Base-by-base conservation (phyloP, 1,140 invertebrate genomes). In the Eriosoma lanigerum region DNA sequence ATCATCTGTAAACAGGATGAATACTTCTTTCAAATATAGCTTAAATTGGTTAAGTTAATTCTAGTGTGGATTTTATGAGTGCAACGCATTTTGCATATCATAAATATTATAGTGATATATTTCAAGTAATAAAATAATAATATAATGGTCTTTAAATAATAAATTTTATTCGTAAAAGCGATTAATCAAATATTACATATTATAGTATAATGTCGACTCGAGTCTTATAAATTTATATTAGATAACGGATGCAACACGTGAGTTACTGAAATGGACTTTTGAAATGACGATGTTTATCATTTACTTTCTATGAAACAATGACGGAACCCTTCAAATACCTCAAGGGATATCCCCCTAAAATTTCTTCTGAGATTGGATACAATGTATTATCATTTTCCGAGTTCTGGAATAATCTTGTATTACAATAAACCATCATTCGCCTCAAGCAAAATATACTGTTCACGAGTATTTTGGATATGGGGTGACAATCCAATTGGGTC, bases 191-290 rank as follows among this genome's bases (percentile, higher is more conserved):
- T n/a, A n/a, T n/a, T n/a, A n/a, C n/a, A n/a, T n/a, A n/a, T n/a
- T n/a, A n/a, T n/a, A n/a, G n/a, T n/a, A n/a, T n/a, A n/a, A n/a
- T n/a, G n/a, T n/a, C n/a, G n/a, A n/a, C n/a, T n/a, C n/a, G n/a
- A n/a, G n/a, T n/a, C n/a, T n/a, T n/a, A n/a, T n/a, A n/a, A n/a
- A n/a, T n/a, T n/a, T n/a, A n/a, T n/a, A n/a, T n/a, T n/a, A n/a
- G n/a, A n/a, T n/a, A n/a, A n/a, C n/a, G n/a, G 48, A 68, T 48
- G 66, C 66, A 68, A 68, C 66, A 68, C 66, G 66, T 68, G 66
- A 68, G 24, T 13, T 48, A 48, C 44, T 68, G 66, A 68, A 48
- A 48, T 13, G 26, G 66, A 68, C 44, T 24, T 68, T 48, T 48
- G 21, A 68, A 68, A 68, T 17, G 21, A 24, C 21, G n/a, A 68